These are phyloP conservation scores for Pachycephala philippinensis DNA, from an alignment of 2,113 vertebrate species.

Conservation along the genomic window DNA sequence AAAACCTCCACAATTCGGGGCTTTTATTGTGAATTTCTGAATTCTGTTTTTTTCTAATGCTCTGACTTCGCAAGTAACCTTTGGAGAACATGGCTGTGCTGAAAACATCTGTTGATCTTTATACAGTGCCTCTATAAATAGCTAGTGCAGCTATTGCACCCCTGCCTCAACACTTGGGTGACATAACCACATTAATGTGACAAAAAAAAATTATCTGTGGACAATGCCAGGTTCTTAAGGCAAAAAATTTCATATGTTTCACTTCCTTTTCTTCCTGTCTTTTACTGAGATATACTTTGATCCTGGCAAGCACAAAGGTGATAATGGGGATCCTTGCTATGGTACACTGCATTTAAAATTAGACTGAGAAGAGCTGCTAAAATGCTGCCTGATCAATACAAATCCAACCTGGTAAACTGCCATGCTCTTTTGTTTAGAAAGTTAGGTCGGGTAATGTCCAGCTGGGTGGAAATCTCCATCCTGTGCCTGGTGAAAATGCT, in stretches of 20 bases:
- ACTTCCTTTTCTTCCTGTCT: background rate
- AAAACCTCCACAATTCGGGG: background rate
- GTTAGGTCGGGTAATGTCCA: background rate
- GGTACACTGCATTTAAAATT: background rate
- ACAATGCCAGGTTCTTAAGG: background rate
- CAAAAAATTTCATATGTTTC: background rate
- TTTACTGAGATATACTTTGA: background rate
- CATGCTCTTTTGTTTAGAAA: background rate
- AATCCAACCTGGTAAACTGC: background rate
- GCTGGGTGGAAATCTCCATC: background rate
- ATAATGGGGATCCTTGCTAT: background rate
- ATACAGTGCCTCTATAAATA: background rate
- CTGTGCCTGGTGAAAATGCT: background rate
- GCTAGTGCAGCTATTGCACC: background rate
- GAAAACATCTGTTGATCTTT: slow-evolving; percentile 48
- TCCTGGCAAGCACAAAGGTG: background rate
- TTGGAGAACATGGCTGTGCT: background rate
- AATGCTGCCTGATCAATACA: background rate
- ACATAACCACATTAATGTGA: background rate
- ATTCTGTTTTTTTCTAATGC: background rate
- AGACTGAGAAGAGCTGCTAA: background rate
- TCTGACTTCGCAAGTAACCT: background rate
- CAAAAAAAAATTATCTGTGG: background rate
- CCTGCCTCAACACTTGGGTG: background rate
- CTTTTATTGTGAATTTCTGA: background rate